Conservation (phyloP, 1,140 invertebrate genomes). For the Bicyclus anynana region DNA sequence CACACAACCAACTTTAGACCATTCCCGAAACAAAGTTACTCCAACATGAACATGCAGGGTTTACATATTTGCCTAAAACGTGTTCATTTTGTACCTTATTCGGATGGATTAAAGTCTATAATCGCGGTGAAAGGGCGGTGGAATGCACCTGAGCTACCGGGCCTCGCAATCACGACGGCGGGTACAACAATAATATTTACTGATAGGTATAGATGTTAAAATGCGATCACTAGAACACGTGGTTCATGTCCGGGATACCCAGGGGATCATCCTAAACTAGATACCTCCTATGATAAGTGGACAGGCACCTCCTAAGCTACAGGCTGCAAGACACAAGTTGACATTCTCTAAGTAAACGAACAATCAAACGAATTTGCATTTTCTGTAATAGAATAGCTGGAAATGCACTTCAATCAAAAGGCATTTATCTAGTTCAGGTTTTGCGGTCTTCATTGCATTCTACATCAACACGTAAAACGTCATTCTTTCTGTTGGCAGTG, state of each 20-base stretch:
- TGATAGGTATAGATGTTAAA: conserved; percentile 34
- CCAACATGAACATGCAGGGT: conserved; percentile 57
- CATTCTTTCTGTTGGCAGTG: too few relatives aligned
- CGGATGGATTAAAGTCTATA: conserved; percentile 34
- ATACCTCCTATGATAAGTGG: neutral
- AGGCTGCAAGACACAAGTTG: too few relatives aligned
- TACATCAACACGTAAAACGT: too few relatives aligned
- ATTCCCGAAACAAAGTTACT: conserved; percentile 26
- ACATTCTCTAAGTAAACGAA: too few relatives aligned
- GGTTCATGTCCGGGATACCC: neutral
- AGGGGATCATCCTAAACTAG: neutral
- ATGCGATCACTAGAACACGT: conserved; percentile 44
- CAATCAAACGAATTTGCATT: too few relatives aligned
- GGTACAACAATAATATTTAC: conserved; percentile 51
- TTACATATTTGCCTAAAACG: conserved; percentile 52
- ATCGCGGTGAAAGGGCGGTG: conserved; percentile 22
- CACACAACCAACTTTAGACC: conserved; percentile 18
- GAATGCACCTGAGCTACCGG: conserved; percentile 67
- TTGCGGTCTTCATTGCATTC: too few relatives aligned
- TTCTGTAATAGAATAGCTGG: too few relatives aligned
- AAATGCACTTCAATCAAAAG: too few relatives aligned
- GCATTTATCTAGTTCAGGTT: too few relatives aligned
- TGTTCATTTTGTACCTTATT: conserved; percentile 40
- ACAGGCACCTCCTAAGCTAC: too few relatives aligned
- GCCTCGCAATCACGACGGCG: conserved; percentile 40